A percentile compares a stretch with the other conserved stretches of the same genome.
These are phyloP conservation scores for Copidosoma aretas DNA, from an alignment of 2,888 invertebrate genomes.

Conservation along the genomic window DNA sequence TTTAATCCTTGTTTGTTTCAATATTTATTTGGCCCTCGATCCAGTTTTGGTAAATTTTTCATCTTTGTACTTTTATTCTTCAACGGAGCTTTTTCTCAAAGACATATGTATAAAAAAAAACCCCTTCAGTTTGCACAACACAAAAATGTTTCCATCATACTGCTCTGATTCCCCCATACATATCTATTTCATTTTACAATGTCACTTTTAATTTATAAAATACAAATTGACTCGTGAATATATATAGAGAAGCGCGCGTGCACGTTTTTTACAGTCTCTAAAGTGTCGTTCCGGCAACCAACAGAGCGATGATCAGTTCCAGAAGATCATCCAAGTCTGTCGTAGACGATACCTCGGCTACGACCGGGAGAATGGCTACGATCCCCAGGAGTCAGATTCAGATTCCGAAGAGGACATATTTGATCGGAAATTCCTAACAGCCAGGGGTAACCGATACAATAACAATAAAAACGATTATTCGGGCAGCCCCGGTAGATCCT, in stretches of 20 bases:
- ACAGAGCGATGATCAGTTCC: slow-evolving; percentile 68
- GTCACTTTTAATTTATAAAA: too few species aligned
- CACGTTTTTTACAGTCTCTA: slow-evolving; percentile 60
- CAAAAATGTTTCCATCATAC: too few species aligned
- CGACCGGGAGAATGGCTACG: slow-evolving; percentile 50
- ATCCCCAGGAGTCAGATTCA: slow-evolving; percentile 47
- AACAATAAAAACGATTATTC: slow-evolving; percentile 8
- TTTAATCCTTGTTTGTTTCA: background rate
- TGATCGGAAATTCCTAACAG: slow-evolving; percentile 49
- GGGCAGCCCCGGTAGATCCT: slow-evolving; percentile 11
- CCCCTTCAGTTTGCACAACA: too few species aligned
- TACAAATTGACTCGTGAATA: too few species aligned
- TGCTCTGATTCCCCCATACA: too few species aligned
- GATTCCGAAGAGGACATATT: slow-evolving; percentile 49
- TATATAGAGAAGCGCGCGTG: too few species aligned
- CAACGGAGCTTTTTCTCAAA: too few species aligned
- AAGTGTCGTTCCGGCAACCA: slow-evolving; percentile 70
- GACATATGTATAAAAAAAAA: too few species aligned
- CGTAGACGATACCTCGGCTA: slow-evolving; percentile 55
- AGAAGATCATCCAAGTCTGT: slow-evolving; percentile 68
- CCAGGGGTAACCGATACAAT: slow-evolving; percentile 15
- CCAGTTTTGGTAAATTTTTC: slow-evolving; percentile 24
- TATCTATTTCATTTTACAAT: too few species aligned
- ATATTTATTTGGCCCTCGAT: slow-evolving; percentile 1
- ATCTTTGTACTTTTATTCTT: background rate